Conservation (phyloP, 1,140 invertebrate species). For the Nasonia longicornis region DNA sequence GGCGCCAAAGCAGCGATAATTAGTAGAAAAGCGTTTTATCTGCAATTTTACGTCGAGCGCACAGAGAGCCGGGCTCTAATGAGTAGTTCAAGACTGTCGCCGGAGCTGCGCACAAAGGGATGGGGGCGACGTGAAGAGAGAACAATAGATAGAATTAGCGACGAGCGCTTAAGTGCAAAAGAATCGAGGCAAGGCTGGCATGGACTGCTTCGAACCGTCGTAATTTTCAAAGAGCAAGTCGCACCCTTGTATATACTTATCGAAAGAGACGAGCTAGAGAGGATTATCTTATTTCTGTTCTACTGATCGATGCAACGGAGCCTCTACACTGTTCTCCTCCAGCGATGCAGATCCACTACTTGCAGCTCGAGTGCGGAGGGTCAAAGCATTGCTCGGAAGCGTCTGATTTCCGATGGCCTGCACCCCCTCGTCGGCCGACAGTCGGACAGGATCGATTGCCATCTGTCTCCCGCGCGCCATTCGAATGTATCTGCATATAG, state of each 20-base stretch:
- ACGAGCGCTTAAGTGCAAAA: conserved; percentile 19
- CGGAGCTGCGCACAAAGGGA: neutral
- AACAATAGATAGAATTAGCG: conserved; percentile 34
- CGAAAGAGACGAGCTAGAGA: no score
- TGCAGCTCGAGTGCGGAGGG: neutral
- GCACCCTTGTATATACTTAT: no score
- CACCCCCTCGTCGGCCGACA: no score
- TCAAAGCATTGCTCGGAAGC: conserved; percentile 9
- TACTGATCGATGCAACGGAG: no score
- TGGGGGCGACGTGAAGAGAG: conserved; percentile 6
- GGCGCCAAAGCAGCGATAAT: conserved; percentile 6
- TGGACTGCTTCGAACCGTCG: no score
- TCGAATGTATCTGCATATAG: conserved; percentile 23
- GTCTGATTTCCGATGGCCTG: conserved; percentile 22
- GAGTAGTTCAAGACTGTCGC: conserved; percentile 21
- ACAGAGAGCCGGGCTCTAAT: conserved; percentile 1
- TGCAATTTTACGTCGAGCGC: conserved; percentile 17
- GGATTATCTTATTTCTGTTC: no score
- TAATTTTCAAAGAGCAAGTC: no score
- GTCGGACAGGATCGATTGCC: conserved; percentile 21
- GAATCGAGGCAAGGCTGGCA: neutral
- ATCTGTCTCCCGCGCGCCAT: neutral
- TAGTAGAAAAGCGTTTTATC: conserved; percentile 25
- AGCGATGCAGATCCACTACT: neutral
- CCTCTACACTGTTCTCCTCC: neutral